A percentile compares a stretch with the other conserved stretches of the same genome.
Conservation (phyloP, 2,888 invertebrate species). For the Caenorhabditis auriculariae region DNA sequence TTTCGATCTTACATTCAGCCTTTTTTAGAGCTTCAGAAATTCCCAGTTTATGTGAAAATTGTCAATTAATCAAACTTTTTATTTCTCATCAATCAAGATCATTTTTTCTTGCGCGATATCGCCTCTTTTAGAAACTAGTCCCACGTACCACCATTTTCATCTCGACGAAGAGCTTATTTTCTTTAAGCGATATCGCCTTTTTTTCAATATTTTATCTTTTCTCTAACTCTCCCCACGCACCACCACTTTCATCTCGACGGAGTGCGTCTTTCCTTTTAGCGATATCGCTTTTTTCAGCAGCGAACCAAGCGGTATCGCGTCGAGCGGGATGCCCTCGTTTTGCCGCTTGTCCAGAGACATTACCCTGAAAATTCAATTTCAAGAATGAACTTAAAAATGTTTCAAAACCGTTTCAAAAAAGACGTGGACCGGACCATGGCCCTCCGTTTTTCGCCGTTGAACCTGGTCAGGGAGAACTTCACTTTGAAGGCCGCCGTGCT, state of each 20-base stretch:
- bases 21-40: too few species aligned
- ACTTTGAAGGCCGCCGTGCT: conserved; percentile 3
- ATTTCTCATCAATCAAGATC: too few species aligned
- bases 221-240: neutral
- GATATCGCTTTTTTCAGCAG: conserved; percentile 3
- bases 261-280: conserved; percentile 6
- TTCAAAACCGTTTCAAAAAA: conserved; percentile 11
- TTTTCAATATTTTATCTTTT: too few species aligned
- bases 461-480: conserved; percentile 9
- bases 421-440: conserved; percentile 11
- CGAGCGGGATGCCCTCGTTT: conserved; percentile 4
- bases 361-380: conserved; percentile 1
- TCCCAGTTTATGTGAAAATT: too few species aligned
- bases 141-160: too few species aligned
- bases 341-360: conserved; percentile 15
- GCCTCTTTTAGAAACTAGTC: too few species aligned
- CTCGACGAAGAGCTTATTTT: too few species aligned
- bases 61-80: too few species aligned
- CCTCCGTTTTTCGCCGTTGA: conserved; percentile 14
- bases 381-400: neutral
- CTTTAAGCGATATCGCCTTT: too few species aligned
- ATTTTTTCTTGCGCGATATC: too few species aligned
- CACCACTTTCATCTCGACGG: conserved; percentile 21
- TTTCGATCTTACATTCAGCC: too few species aligned
- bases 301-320: conserved; percentile 1